Conservation (phyloP, 2,113 vertebrate species). For the Prionailurus bengalensis region DNA sequence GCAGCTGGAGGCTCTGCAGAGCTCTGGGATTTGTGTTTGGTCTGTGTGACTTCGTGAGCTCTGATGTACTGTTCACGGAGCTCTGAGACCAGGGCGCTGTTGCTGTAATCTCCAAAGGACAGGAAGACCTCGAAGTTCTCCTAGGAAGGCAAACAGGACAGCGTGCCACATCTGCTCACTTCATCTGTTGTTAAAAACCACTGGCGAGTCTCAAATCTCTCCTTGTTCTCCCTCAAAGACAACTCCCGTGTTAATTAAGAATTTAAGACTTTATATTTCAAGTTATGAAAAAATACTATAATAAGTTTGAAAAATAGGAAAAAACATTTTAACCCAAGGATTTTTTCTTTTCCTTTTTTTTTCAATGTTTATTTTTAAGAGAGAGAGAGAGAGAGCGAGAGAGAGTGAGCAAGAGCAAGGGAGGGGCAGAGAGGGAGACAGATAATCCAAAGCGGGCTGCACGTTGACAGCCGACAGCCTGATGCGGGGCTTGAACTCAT, state of each 20-base stretch:
- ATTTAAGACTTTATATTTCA: neutral
- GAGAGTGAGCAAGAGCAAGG: too few relatives aligned
- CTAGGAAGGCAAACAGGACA: constrained; percentile 83
- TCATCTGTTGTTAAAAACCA: neutral
- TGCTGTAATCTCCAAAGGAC: constrained; percentile 91
- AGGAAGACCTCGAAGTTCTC: constrained; percentile 95
- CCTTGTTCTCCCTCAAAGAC: neutral
- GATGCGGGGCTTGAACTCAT: too few relatives aligned
- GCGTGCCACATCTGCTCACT: neutral
- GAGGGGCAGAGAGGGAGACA: too few relatives aligned
- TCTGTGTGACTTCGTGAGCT: constrained; percentile 87
- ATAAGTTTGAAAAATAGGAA: neutral
- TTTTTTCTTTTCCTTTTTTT: too few relatives aligned
- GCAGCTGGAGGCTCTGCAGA: constrained; percentile 18
- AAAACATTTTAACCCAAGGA: neutral
- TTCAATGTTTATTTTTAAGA: too few relatives aligned
- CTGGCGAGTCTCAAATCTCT: neutral
- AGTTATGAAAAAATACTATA: neutral
- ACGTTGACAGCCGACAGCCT: too few relatives aligned
- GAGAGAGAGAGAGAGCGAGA: too few relatives aligned
- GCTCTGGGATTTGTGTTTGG: constrained; percentile 66
- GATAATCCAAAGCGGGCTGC: too few relatives aligned
- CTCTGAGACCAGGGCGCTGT: constrained; percentile 86
- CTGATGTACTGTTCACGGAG: constrained; percentile 92
- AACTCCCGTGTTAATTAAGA: neutral